Evolutionary conservation across 2,888 invertebrate species (phyloP), one percentile per base, ranked within the genome.

Genomic region (Parthenolecanium corni): DNA sequence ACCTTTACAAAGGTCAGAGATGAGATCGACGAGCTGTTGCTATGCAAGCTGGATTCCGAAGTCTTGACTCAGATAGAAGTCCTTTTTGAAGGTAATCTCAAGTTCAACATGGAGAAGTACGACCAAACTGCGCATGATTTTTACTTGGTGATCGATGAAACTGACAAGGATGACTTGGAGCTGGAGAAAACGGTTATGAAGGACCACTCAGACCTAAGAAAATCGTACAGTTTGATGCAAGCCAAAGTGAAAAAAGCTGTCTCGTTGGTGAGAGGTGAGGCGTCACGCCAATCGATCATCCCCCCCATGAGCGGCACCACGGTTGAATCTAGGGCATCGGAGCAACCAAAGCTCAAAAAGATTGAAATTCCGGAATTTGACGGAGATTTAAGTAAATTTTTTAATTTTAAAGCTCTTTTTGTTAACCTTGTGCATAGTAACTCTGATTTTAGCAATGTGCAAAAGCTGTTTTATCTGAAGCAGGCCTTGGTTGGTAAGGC

Each of bases 301-400:
- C 44, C 44, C 14, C 4, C 14, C 6, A 14, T 3, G 14, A 42
- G 14, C 44, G 14, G 44, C 44, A 42, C 44, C 16, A 42, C 14
- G 44, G 3, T 18, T 14, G 44, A 42, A 4, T 9, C 4, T 4
- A 4, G 31, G 5, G 4, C n/a, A 6, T 14, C 44, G 3, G 36
- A 16, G 4, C 40, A 36, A n/a, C 20, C 21, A 3, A 54, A 54
- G 54, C 21, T 54, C 3, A 20, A 18, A 9, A 54, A 54, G 18
- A 57, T 57, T n/a, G 25, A 40, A 9, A 20, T 57, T 9, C 58
- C 58, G 11, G 38, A 24, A n/a, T 57, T 57, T 46, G 47, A 57
- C 18, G 58, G 58, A 46, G 46, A 57, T 18, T 3, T 47, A 4
- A 4, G 3, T 20, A 44, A 57, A 14, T 57, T 44, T n/a, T 18